Conservation (phyloP, 2,888 invertebrate genomes). For the Orthosia gothica region DNA sequence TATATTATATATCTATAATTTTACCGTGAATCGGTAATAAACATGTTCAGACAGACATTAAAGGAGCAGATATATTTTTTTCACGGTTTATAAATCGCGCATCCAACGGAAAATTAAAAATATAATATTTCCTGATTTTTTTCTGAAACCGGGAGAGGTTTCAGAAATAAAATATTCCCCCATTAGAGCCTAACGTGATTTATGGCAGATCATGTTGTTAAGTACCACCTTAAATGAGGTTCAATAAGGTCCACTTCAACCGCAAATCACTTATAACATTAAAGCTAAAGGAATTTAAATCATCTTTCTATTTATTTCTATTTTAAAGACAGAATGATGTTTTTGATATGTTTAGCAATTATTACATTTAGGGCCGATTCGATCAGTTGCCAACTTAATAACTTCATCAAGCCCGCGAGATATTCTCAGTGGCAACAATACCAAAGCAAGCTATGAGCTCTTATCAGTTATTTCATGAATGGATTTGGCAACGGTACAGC, state of each 20-base stretch:
- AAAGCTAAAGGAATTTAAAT: background rate
- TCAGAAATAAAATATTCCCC: no score
- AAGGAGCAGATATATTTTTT: no score
- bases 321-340: background rate
- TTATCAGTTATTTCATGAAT: slow-evolving; percentile 68
- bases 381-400: background rate
- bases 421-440: slow-evolving; percentile 28
- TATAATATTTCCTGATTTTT: no score
- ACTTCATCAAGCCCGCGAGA: slow-evolving; percentile 21
- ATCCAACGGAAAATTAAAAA: no score
- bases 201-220: background rate
- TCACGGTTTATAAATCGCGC: no score
- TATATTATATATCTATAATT: no score
- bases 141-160: no score
- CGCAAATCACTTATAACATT: background rate
- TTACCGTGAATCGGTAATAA: no score
- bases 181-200: no score
- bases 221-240: background rate
- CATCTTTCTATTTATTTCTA: background rate
- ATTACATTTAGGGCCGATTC: no score
- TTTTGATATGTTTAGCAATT: background rate
- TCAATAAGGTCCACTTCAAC: background rate
- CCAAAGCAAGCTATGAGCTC: slow-evolving; percentile 47
- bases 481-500: slow-evolving; percentile 71
- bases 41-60: no score